These are phyloP conservation scores for Agapornis canus DNA, from an alignment of 2,797 vertebrate species.

Conservation along the genomic window DNA sequence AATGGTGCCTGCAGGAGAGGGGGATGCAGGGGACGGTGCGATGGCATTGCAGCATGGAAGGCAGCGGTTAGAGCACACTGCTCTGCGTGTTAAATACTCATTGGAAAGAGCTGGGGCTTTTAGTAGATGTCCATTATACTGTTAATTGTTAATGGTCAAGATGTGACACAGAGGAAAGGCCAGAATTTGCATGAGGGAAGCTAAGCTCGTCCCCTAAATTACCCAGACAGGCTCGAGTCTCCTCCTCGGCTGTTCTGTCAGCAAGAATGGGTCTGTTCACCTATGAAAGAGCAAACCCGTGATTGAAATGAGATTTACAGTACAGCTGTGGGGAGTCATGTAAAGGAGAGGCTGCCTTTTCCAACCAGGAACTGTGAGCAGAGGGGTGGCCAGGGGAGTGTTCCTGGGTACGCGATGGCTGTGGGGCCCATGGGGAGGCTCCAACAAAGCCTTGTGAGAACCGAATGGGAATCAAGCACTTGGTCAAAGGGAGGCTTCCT, in stretches of 20 bases:
- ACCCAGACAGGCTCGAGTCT: not conserved
- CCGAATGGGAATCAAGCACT: accelerated
- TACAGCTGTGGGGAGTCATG: not conserved
- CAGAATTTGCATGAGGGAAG: not conserved
- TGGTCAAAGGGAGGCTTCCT: not conserved
- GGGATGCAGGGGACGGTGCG: not conserved
- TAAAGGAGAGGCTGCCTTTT: not conserved
- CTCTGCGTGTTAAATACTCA: not conserved
- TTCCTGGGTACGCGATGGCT: not conserved
- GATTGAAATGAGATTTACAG: conserved; percentile 21
- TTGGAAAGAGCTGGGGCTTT: not conserved
- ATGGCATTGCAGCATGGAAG: not conserved
- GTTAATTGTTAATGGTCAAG: conserved; percentile 46
- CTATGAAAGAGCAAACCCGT: not conserved
- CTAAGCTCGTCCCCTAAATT: conserved; percentile 23
- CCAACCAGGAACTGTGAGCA: not conserved
- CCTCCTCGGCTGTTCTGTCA: not conserved
- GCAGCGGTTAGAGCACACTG: not conserved
- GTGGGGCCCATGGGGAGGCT: not conserved
- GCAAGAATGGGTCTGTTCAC: conserved; percentile 15
- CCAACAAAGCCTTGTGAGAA: accelerated
- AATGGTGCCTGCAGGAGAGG: not conserved
- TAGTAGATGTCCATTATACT: not conserved
- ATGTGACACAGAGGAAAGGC: not conserved
- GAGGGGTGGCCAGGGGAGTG: not conserved